phyloP scores from a whole-genome alignment of 2,888 invertebrate genomes.

The Macrosoma leucophasiata region DNA sequence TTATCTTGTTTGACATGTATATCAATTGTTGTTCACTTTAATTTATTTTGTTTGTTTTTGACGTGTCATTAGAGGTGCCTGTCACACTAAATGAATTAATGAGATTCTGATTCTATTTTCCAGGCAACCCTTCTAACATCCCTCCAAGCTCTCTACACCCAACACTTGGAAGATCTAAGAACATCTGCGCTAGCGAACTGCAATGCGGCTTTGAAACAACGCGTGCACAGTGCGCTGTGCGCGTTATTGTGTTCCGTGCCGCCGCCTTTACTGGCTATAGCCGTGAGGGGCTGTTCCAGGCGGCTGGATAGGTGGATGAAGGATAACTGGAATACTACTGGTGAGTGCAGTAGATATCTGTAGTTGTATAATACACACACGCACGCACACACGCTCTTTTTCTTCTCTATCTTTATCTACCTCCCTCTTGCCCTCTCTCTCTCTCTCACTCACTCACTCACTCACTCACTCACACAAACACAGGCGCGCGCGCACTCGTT shows the following conservation, averaged over 20 bases:
- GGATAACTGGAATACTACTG: constrained; percentile 40
- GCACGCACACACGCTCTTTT: no score
- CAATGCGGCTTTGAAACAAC: constrained; percentile 16
- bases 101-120: no score
- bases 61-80: no score
- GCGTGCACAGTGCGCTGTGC: constrained; percentile 38
- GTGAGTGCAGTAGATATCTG: constrained; percentile 20
- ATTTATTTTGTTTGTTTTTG: no score
- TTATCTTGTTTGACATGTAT: no score
- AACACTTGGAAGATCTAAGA: constrained; percentile 33
- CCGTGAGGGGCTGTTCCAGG: constrained; percentile 29
- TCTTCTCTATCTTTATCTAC: no score
- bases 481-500: no score
- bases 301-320: constrained; percentile 41
- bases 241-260: constrained; percentile 45
- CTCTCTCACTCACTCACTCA: no score
- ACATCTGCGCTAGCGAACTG: constrained; percentile 25
- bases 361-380: not conserved
- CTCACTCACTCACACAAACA: no score
- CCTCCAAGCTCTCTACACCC: constrained; percentile 35
- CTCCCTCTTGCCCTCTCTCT: no score
- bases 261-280: constrained; percentile 37
- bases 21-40: no score
- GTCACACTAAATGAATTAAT: no score
- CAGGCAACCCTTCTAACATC: constrained; percentile 34